Evolutionary conservation across 2,113 vertebrate species (phyloP).

Genomic region (human): GRCh38 chr7:126197501-126198000

Average conservation of each 20-base stretch:
- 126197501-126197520: neutral
- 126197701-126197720: neutral
- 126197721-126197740: neutral
- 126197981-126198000: neutral
- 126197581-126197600: neutral
- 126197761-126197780: neutral
- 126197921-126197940: neutral
- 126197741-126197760: neutral
- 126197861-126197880: neutral
- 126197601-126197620: neutral
- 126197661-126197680: neutral
- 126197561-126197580: neutral
- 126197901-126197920: neutral
- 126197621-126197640: neutral
- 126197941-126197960: neutral
- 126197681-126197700: neutral
- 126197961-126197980: neutral
- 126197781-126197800: neutral
- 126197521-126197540: neutral
- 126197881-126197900: neutral
- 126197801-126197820: neutral
- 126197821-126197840: neutral
- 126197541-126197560: neutral
- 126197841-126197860: neutral
- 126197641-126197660: neutral